Percentiles rank a stretch among this genome's conserved stretches.
Conservation (phyloP, 1,140 invertebrate genomes). For the Thereuonema tuberculata region DNA sequence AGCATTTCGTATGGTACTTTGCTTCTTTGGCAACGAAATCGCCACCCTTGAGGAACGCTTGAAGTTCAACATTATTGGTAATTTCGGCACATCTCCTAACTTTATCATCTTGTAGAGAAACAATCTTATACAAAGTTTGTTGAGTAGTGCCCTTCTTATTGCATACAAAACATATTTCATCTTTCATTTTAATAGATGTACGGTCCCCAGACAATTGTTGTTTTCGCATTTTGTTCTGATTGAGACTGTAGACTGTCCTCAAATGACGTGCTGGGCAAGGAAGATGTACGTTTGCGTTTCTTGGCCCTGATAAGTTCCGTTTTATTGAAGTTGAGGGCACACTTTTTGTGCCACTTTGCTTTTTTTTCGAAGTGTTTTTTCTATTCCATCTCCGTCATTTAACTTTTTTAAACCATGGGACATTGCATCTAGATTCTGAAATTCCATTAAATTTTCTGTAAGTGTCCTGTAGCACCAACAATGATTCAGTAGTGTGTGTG, state of each 20-base stretch:
- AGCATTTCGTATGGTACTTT: background rate
- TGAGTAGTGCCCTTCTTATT: no score
- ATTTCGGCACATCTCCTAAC: background rate
- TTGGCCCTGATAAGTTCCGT: background rate
- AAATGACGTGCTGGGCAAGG: no score
- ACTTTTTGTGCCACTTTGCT: background rate
- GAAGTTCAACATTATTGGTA: background rate
- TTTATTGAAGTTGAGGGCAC: background rate
- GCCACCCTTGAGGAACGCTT: background rate
- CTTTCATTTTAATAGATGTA: no score
- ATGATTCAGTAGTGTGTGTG: background rate
- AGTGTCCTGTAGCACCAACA: background rate
- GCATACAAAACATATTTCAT: no score
- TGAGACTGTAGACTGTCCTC: background rate
- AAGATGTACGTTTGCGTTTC: background rate
- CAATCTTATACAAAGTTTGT: background rate
- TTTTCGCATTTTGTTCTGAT: no score
- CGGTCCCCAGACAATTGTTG: no score
- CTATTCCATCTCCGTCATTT: background rate
- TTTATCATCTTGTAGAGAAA: background rate
- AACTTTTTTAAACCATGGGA: background rate
- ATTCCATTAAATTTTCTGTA: background rate
- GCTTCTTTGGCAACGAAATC: background rate
- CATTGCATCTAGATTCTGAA: background rate
- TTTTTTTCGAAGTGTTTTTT: background rate